These are phyloP conservation scores for Crenuchus spilurus DNA, from an alignment of 2,797 vertebrate genomes.

Conservation along the genomic window DNA sequence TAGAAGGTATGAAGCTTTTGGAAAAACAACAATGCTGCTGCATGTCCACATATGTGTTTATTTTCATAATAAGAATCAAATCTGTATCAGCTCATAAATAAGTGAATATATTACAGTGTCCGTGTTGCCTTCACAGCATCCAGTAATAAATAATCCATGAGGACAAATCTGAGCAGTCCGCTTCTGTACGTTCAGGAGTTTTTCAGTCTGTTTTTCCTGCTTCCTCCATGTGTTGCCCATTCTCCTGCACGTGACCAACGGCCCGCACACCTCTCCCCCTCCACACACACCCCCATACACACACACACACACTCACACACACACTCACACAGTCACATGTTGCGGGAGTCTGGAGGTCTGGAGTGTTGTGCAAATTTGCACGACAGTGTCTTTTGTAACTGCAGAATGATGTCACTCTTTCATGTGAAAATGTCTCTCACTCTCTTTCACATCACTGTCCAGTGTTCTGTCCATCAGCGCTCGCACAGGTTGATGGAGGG, in stretches of 20 bases:
- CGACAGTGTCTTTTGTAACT: neutral
- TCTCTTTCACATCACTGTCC: neutral
- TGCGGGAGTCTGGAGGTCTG: neutral
- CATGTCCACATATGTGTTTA: neutral
- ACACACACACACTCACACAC: neutral
- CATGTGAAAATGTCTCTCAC: neutral
- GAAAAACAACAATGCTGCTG: neutral
- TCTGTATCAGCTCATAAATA: neutral
- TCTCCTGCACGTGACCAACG: neutral
- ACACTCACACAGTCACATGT: too few species aligned
- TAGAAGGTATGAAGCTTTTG: too few species aligned
- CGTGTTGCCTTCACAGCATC: neutral
- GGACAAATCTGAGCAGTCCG: neutral
- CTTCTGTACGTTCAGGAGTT: neutral
- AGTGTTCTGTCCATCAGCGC: slow-evolving; percentile 73
- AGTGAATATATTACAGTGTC: neutral
- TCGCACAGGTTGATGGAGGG: slow-evolving; percentile 85
- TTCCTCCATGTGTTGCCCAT: neutral
- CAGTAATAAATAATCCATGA: neutral
- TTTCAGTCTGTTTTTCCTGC: neutral
- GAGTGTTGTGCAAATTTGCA: neutral
- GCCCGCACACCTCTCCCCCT: neutral
- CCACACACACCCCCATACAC: neutral
- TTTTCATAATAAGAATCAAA: neutral
- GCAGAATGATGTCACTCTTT: neutral